A percentile compares a stretch with the other conserved stretches of the same genome.
phyloP scores from a whole-genome alignment of 1,140 invertebrate genomes.

The Anoplophora glabripennis region DNA sequence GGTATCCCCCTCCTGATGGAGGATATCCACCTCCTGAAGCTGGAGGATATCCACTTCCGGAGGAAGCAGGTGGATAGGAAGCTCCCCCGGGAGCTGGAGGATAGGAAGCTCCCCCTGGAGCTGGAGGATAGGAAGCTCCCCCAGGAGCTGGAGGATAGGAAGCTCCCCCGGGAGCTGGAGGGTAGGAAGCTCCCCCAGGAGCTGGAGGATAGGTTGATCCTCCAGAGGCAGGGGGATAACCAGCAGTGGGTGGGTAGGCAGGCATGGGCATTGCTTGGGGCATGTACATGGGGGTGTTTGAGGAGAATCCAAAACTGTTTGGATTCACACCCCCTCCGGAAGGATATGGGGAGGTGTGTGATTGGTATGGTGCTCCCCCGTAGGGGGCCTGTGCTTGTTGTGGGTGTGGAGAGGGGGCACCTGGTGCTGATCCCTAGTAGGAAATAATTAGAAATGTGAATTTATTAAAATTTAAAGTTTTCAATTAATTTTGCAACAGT shows the following conservation, averaged over 20 bases:
- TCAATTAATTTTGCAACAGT: neutral
- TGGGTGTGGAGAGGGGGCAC: conserved; percentile 40
- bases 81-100: neutral
- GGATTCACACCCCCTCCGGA: conserved; percentile 36
- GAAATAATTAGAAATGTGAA: neutral
- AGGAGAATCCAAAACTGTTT: conserved; percentile 39
- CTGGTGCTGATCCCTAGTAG: conserved; percentile 31
- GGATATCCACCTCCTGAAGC: conserved; percentile 7
- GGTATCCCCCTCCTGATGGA: conserved; percentile 17
- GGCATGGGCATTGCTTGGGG: conserved; percentile 40
- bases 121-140: conserved; percentile 17
- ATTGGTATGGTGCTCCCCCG: conserved; percentile 41
- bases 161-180: conserved; percentile 16
- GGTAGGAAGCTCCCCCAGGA: conserved; percentile 21
- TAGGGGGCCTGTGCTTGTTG: conserved; percentile 25
- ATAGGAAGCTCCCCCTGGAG: neutral
- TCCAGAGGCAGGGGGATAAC: neutral
- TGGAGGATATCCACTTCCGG: conserved; percentile 7
- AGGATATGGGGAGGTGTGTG: conserved; percentile 25
- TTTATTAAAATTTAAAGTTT: neutral
- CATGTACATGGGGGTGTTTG: conserved; percentile 45
- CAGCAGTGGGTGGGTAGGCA: conserved; percentile 21
- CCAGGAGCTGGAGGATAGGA: conserved; percentile 9
- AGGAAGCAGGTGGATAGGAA: conserved; percentile 12
- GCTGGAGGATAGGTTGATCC: conserved; percentile 25